These are phyloP conservation scores for Apotomis capreana DNA, from an alignment of 2,888 invertebrate genomes.

Conservation along the genomic window DNA sequence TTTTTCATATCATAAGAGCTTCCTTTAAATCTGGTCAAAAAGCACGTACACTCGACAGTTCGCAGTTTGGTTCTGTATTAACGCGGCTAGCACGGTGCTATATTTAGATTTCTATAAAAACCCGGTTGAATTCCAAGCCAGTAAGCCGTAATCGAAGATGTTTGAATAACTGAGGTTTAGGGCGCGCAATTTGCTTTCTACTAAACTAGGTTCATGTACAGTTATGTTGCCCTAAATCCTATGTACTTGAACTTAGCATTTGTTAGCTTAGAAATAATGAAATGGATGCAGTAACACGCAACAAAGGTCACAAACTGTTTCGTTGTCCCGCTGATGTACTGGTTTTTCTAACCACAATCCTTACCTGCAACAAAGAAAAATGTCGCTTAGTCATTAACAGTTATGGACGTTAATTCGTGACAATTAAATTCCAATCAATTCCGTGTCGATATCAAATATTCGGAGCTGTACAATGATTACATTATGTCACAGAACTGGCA, in stretches of 20 bases:
- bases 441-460: constrained; percentile 43
- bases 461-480: constrained; percentile 48
- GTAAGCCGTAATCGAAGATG: constrained; percentile 44
- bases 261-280: not conserved
- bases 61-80: constrained; percentile 54
- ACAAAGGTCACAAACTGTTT: constrained; percentile 13
- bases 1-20: constrained; percentile 10
- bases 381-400: constrained; percentile 29
- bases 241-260: constrained; percentile 16
- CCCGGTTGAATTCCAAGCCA: constrained; percentile 63
- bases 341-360: constrained; percentile 50
- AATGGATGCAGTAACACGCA: not conserved
- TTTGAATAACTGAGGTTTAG: constrained; percentile 35
- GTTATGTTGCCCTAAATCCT: constrained; percentile 26
- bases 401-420: constrained; percentile 30
- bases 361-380: constrained; percentile 52
- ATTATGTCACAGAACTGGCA: constrained; percentile 63
- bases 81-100: constrained; percentile 59
- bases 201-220: constrained; percentile 13
- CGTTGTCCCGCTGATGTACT: constrained; percentile 58
- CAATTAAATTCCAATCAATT: constrained; percentile 39
- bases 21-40: constrained; percentile 32
- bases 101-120: constrained; percentile 71
- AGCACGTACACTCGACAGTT: constrained; percentile 58
- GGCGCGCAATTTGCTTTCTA: constrained; percentile 33